Evolutionary conservation across 1,140 invertebrate species (phyloP).

Genomic region (Drosophila nigrodunni): DNA sequence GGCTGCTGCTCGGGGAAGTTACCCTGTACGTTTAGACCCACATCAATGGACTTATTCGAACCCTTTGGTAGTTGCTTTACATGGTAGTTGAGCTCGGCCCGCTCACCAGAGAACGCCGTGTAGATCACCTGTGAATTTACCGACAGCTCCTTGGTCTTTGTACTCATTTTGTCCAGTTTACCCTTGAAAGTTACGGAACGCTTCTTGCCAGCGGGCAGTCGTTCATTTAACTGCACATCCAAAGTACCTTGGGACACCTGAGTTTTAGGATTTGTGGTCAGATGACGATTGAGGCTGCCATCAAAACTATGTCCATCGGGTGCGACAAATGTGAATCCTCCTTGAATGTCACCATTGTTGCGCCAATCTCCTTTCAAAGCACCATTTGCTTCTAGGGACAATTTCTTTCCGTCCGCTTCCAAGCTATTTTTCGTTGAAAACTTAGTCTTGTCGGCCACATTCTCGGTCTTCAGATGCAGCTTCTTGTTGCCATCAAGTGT

Average conservation of each 20-base stretch:
- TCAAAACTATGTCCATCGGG: conserved; percentile 54
- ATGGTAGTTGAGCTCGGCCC: conserved; percentile 58
- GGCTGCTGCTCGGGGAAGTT: conserved; percentile 71
- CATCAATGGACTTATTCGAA: conserved; percentile 60
- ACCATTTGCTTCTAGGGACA: conserved; percentile 86
- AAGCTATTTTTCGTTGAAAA: conserved; percentile 87
- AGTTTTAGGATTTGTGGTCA: conserved; percentile 72
- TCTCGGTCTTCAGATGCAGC: conserved; percentile 86
- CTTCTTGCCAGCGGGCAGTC: conserved; percentile 84
- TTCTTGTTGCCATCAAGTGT: conserved; percentile 89
- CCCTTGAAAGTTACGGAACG: conserved; percentile 72
- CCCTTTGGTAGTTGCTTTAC: conserved; percentile 70
- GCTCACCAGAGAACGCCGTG: conserved; percentile 75
- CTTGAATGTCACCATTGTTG: conserved; percentile 85
- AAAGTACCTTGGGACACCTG: conserved; percentile 69
- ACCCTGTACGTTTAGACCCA: conserved; percentile 74
- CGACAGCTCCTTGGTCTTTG: conserved; percentile 84
- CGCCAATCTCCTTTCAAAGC: conserved; percentile 84
- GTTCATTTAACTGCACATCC: conserved; percentile 71
- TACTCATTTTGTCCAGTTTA: conserved; percentile 85
- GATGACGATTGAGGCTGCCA: conserved; percentile 80
- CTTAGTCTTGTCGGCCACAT: conserved; percentile 86
- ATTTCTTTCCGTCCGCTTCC: conserved; percentile 85
- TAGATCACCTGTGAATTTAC: conserved; percentile 79
- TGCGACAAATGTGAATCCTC: conserved; percentile 65